A percentile compares a stretch with the other conserved stretches of the same genome.
Evolutionary conservation across 2,888 invertebrate species (phyloP).

Genomic region (Pharmacophagus antenor): DNA sequence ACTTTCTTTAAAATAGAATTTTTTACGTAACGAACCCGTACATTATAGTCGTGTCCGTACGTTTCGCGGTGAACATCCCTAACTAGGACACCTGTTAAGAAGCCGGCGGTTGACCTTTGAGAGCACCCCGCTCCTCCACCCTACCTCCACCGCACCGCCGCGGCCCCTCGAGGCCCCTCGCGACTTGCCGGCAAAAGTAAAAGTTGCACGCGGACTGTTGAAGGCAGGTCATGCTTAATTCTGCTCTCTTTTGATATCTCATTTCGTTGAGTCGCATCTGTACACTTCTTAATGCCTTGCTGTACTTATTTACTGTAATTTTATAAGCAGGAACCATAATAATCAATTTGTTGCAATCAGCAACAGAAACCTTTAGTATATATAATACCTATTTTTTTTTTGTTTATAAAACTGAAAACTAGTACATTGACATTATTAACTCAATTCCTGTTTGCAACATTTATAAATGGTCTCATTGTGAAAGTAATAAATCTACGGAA

Average conservation of each 20-base stretch:
- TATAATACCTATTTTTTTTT: too few species aligned
- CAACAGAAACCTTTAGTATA: too few species aligned
- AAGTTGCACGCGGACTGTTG: slow-evolving; percentile 32
- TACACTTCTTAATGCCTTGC: neutral
- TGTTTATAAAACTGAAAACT: neutral
- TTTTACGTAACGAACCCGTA: neutral
- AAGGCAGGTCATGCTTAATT: slow-evolving; percentile 5
- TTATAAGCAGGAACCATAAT: neutral
- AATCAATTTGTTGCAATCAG: neutral
- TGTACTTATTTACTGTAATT: neutral
- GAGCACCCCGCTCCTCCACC: slow-evolving; percentile 3
- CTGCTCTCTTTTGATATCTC: slow-evolving; percentile 16
- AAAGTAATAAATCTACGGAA: neutral
- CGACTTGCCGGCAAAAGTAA: slow-evolving; percentile 36
- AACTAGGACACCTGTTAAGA: slow-evolving; percentile 48
- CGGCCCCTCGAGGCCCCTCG: too few species aligned
- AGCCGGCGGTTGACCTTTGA: slow-evolving; percentile 43
- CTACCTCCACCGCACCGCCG: neutral
- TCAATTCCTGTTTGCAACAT: neutral
- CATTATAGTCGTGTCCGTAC: slow-evolving; percentile 24
- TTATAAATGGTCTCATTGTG: neutral
- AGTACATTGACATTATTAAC: neutral
- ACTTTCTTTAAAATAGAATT: too few species aligned
- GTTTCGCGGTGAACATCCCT: slow-evolving; percentile 32
- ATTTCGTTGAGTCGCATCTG: too few species aligned